Percentiles rank a stretch among this genome's conserved stretches.
These are phyloP conservation scores for Cheirogaleus medius DNA, from an alignment of 2,113 vertebrate genomes.

Conservation along the genomic window DNA sequence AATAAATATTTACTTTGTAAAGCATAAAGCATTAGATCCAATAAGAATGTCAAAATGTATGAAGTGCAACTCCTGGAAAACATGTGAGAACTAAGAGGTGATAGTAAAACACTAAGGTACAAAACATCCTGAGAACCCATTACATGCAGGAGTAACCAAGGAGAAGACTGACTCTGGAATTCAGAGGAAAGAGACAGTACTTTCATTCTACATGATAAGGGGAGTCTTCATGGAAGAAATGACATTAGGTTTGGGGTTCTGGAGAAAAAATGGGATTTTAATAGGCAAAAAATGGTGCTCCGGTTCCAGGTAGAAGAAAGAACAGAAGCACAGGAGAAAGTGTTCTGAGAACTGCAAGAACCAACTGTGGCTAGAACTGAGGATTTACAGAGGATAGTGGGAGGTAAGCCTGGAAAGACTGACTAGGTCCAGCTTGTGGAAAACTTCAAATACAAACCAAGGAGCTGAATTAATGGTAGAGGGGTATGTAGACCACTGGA, in stretches of 20 bases:
- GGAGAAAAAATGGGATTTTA: neutral
- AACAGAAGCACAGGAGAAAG: neutral
- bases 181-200: neutral
- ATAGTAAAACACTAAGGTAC: neutral
- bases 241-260: neutral
- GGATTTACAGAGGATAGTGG: neutral
- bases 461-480: neutral
- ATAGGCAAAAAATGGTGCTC: neutral
- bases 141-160: neutral
- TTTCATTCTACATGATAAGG: neutral
- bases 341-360: neutral
- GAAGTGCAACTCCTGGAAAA: neutral
- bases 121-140: neutral
- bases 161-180: neutral
- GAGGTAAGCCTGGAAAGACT: neutral
- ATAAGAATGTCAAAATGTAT: neutral
- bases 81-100: neutral
- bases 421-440: neutral
- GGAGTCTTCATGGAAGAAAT: neutral
- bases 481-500: neutral
- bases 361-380: neutral
- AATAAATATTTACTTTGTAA: slow-evolving; percentile 31
- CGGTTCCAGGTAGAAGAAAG: neutral
- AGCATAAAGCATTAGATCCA: neutral
- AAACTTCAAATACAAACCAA: neutral